Percentiles rank a stretch among this genome's conserved stretches.
phyloP scores from a whole-genome alignment of 1,140 invertebrate genomes.

The Drosophila dunni region DNA sequence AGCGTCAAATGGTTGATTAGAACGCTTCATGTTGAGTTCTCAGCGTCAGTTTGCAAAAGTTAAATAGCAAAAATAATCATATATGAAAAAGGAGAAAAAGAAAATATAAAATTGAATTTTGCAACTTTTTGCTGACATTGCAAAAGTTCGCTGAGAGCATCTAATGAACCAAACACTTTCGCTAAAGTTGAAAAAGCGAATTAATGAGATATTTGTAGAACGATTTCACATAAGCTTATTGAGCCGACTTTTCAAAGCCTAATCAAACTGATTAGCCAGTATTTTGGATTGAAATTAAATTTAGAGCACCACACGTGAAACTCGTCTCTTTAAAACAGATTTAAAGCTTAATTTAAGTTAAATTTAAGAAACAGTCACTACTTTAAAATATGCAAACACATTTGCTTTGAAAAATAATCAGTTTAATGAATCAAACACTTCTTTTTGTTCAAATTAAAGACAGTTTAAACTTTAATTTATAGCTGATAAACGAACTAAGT shows the following conservation, averaged over 20 bases:
- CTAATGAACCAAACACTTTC: constrained; percentile 33
- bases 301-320: too few species aligned
- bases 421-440: neutral
- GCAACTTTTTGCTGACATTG: constrained; percentile 36
- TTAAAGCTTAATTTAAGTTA: too few species aligned
- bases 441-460: neutral
- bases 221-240: too few species aligned
- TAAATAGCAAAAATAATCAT: constrained; percentile 38
- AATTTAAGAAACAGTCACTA: too few species aligned
- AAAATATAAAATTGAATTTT: constrained; percentile 35
- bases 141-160: constrained; percentile 21
- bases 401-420: neutral
- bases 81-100: constrained; percentile 7
- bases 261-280: neutral
- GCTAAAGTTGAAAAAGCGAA: constrained; percentile 2
- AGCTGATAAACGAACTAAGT: constrained; percentile 22
- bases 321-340: too few species aligned
- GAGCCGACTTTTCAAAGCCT: neutral
- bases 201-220: neutral
- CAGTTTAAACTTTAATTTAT: neutral
- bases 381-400: neutral
- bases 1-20: constrained; percentile 68
- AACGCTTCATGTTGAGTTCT: constrained; percentile 33
- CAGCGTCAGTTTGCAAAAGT: constrained; percentile 19
- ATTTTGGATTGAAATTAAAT: too few species aligned